These are phyloP conservation scores for Acanthosepion pharaonis DNA, from an alignment of 2,888 invertebrate genomes.

Conservation along the genomic window DNA sequence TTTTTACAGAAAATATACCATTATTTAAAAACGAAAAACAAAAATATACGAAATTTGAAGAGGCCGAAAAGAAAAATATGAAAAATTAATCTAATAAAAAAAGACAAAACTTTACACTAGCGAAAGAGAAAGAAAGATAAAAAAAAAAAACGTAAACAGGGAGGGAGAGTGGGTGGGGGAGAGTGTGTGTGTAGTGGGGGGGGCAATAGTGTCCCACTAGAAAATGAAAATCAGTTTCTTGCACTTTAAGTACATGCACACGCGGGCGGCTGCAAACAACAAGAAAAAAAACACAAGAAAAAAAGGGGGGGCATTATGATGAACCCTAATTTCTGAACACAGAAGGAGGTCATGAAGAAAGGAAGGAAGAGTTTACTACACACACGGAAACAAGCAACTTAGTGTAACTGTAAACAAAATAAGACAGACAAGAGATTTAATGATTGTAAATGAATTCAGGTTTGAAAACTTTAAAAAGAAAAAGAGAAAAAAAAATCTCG, in stretches of 20 bases:
- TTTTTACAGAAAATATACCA: too few species aligned
- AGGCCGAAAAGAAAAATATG: too few species aligned
- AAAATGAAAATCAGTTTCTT: background rate
- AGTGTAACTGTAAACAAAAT: background rate
- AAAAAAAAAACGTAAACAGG: too few species aligned
- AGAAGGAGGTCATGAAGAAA: background rate
- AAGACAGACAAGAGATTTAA: background rate
- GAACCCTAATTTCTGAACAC: background rate
- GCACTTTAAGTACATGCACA: constrained; percentile 33
- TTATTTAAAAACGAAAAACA: too few species aligned
- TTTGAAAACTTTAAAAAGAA: background rate
- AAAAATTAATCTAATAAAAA: too few species aligned
- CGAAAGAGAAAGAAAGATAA: too few species aligned
- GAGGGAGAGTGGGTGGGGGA: too few species aligned
- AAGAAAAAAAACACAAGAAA: background rate
- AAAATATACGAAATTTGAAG: too few species aligned
- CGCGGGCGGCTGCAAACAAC: background rate
- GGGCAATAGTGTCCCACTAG: background rate
- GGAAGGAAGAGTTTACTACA: background rate
- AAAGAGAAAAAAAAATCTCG: background rate
- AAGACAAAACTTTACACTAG: too few species aligned
- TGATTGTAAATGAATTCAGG: background rate
- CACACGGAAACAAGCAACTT: background rate
- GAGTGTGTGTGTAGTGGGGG: background rate
- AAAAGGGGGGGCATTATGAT: background rate